Evolutionary conservation across 2,113 vertebrate genomes (phyloP).

Genomic region (Phasianus colchicus): DNA sequence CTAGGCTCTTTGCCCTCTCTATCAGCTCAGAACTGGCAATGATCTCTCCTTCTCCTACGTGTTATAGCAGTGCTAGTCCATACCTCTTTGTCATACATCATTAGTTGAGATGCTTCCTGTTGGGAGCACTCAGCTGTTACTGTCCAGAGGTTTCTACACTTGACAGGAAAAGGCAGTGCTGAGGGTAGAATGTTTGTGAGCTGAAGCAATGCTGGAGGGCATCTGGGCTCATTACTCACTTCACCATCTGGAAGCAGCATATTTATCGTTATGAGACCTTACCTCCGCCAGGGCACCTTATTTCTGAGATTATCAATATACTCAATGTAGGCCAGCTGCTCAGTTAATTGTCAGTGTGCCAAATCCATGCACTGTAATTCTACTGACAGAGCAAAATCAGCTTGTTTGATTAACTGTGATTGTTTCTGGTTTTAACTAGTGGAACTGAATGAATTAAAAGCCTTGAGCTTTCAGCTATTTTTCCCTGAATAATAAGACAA

Average conservation of each 20-base stretch:
- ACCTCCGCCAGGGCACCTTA: not conserved
- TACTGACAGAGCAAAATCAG: not conserved
- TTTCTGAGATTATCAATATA: not conserved
- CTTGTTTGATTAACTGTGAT: not conserved
- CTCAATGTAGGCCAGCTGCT: not conserved
- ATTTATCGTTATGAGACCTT: not conserved
- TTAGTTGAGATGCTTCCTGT: not conserved
- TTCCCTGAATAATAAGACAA: not conserved
- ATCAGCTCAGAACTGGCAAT: not conserved
- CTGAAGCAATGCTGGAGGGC: not conserved
- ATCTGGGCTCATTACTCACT: not conserved
- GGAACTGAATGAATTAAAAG: not conserved
- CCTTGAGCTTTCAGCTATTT: not conserved
- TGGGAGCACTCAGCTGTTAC: not conserved
- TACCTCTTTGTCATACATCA: not conserved
- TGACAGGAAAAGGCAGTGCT: conserved; percentile 7
- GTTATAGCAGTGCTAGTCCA: not conserved
- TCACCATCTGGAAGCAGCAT: not conserved
- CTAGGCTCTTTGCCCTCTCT: not conserved
- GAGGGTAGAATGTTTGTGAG: not conserved
- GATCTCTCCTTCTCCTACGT: not conserved
- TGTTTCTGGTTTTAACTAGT: not conserved
- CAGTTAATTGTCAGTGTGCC: not conserved
- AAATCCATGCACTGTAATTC: not conserved
- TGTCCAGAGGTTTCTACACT: not conserved